These are phyloP conservation scores for Zaprionus gabonicus DNA, from an alignment of 1,140 invertebrate species.

Conservation along the genomic window DNA sequence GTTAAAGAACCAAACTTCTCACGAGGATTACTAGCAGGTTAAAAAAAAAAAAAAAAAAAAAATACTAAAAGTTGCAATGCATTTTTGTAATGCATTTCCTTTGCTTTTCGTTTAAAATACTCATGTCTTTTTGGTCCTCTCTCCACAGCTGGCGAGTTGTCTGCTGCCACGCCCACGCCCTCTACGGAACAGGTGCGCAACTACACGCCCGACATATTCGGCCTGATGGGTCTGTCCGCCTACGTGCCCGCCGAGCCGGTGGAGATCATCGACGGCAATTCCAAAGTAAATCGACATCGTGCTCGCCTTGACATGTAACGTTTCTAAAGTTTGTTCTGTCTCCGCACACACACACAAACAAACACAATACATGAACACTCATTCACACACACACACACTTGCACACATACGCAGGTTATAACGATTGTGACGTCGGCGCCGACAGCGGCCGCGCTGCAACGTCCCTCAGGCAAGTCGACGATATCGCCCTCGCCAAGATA, in stretches of 20 bases:
- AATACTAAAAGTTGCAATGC: too few species aligned
- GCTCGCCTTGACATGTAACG: constrained; percentile 53
- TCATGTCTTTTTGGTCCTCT: background rate
- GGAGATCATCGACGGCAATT: constrained; percentile 85
- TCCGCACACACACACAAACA: constrained; percentile 27
- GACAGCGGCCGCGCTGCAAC: constrained; percentile 49
- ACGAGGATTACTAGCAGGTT: too few species aligned
- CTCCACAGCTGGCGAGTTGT: constrained; percentile 57
- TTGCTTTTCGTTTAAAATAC: background rate
- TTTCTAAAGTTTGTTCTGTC: constrained; percentile 49
- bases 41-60: too few species aligned
- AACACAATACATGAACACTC: constrained; percentile 7
- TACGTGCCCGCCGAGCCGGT: constrained; percentile 85
- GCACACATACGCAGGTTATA: constrained; percentile 68
- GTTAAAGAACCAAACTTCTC: too few species aligned
- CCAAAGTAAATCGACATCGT: constrained; percentile 85
- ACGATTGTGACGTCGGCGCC: constrained; percentile 79
- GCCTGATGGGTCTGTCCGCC: constrained; percentile 84
- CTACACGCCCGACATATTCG: constrained; percentile 84
- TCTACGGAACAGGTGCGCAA: constrained; percentile 74
- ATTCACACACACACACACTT: constrained; percentile 16
- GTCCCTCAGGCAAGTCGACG: constrained; percentile 60
- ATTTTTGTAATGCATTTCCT: background rate
- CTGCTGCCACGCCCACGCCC: constrained; percentile 80
- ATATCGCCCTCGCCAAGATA: constrained; percentile 81